Percentiles rank a stretch among this genome's conserved stretches.
Evolutionary conservation across 2,797 vertebrate species (phyloP).

Genomic region (Hafferia zeledoni): DNA sequence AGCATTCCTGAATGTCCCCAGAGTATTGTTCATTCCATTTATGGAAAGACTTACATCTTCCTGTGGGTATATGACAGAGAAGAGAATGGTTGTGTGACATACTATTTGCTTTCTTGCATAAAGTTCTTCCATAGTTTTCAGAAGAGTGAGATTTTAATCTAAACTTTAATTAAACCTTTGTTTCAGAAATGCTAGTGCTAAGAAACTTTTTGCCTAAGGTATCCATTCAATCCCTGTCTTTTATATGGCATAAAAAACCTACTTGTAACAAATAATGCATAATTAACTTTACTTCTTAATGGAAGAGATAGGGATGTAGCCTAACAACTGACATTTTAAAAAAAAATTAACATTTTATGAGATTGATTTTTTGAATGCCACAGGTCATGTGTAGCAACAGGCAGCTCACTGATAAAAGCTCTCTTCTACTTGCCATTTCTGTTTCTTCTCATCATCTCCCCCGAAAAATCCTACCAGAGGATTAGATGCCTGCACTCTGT

Average conservation of each 20-base stretch:
- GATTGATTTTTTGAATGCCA: not conserved
- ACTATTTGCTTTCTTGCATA: not conserved
- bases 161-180: not conserved
- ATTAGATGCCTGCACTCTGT: not conserved
- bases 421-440: not conserved
- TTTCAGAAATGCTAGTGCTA: not conserved
- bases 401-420: not conserved
- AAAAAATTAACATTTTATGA: not conserved
- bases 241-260: not conserved
- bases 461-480: not conserved
- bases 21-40: constrained; percentile 12
- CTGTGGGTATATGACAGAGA: not conserved
- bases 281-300: not conserved
- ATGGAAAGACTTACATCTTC: constrained; percentile 20
- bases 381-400: not conserved
- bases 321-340: not conserved
- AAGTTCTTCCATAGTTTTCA: not conserved
- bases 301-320: not conserved
- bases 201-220: not conserved
- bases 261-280: not conserved
- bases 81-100: constrained; percentile 1
- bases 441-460: not conserved
- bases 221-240: not conserved
- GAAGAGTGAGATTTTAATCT: not conserved
- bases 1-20: constrained; percentile 19